A percentile compares a stretch with the other conserved stretches of the same genome.
These are phyloP conservation scores for Oreamnos americanus DNA, from an alignment of 2,113 vertebrate genomes.

Conservation along the genomic window DNA sequence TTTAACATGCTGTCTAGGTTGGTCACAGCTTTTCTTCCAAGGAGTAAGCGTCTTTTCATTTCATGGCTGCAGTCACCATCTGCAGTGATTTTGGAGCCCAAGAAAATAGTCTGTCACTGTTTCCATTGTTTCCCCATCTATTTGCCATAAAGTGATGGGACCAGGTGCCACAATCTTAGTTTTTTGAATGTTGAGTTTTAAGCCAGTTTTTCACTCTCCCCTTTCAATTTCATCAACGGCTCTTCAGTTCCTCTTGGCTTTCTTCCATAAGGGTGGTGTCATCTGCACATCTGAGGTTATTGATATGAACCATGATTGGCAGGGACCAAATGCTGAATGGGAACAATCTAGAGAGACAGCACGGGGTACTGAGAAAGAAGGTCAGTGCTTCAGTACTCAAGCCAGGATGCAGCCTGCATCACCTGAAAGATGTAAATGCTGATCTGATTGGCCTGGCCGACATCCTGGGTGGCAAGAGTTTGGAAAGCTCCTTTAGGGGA, in stretches of 20 bases:
- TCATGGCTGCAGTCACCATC: not conserved
- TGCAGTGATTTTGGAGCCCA: not conserved
- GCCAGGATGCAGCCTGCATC: not conserved
- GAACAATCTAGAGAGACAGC: not conserved
- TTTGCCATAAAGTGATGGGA: not conserved
- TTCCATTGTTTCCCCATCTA: not conserved
- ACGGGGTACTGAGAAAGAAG: fast-evolving
- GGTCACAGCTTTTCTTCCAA: not conserved
- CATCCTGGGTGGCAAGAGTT: not conserved
- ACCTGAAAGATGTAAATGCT: not conserved
- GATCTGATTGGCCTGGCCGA: not conserved
- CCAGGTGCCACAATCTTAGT: not conserved
- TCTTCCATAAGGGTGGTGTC: not conserved
- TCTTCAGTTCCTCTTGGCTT: not conserved
- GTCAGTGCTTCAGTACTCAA: not conserved
- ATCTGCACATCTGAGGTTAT: not conserved
- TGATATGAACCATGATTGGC: not conserved
- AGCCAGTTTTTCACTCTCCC: not conserved
- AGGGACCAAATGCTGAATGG: not conserved
- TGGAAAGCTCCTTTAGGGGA: not conserved
- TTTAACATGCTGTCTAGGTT: not conserved
- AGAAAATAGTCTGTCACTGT: not conserved
- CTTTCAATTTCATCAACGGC: not conserved
- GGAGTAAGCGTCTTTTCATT: not conserved
- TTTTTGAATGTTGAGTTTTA: not conserved